These are phyloP conservation scores for Osmoderma eremita DNA, from an alignment of 2,888 invertebrate genomes.

Conservation along the genomic window DNA sequence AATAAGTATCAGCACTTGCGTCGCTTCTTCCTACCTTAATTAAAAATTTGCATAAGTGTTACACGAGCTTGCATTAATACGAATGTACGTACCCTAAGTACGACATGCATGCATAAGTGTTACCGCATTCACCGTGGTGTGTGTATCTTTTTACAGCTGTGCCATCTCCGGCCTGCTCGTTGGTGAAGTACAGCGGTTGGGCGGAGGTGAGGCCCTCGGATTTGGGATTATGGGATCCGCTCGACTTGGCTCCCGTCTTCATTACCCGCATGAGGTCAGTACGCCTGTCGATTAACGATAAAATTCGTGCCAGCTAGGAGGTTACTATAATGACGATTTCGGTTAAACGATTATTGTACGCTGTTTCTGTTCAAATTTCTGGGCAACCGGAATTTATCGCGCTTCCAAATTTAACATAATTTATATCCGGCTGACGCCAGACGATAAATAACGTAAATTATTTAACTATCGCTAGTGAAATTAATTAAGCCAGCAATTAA, in stretches of 20 bases:
- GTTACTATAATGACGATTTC: slow-evolving; percentile 1
- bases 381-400: slow-evolving; percentile 13
- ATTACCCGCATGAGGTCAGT: slow-evolving; percentile 66
- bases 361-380: slow-evolving; percentile 1
- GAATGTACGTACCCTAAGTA: slow-evolving; percentile 29
- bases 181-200: slow-evolving; percentile 66
- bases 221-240: slow-evolving; percentile 63
- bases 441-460: background rate
- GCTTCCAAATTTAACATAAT: slow-evolving; percentile 1
- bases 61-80: slow-evolving; percentile 53
- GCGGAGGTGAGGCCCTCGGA: slow-evolving; percentile 62
- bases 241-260: slow-evolving; percentile 66
- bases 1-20: slow-evolving; percentile 31
- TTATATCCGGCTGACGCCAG: background rate
- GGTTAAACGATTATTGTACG: slow-evolving; percentile 8
- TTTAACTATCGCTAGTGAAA: too few species aligned
- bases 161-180: slow-evolving; percentile 64
- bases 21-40: slow-evolving; percentile 23
- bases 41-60: slow-evolving; percentile 35
- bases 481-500: too few species aligned
- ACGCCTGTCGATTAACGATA: slow-evolving; percentile 25
- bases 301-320: slow-evolving; percentile 8
- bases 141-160: slow-evolving; percentile 60
- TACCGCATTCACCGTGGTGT: background rate
- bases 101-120: slow-evolving; percentile 7